Base-by-base conservation (phyloP, 2,797 vertebrate genomes). In the Eulemur albifrons region DNA sequence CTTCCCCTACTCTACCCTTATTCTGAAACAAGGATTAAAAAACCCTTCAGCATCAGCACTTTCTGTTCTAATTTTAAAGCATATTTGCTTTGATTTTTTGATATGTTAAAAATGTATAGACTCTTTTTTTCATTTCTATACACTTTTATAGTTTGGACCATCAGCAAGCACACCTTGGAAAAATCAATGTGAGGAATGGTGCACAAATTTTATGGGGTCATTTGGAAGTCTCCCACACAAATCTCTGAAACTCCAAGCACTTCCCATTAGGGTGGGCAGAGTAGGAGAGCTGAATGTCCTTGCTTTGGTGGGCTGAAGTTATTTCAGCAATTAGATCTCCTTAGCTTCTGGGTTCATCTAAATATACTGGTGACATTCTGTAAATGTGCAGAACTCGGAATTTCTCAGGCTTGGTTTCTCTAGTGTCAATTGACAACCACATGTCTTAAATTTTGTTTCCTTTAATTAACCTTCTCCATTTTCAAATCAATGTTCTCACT, bases 391-490 rank as follows among this genome's bases (percentile, higher is more conserved):
- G 65, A 95, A 94, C 80, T 94, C 86, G 86, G 75, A 88, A 75
- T 84, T 85, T 96, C 73, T 96, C 88, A 83, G 77, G 38, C 95
- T 94, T 5, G 0, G n/a, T n/a, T 73, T 97, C 75, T 76, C 54
- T 81, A 32, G 80, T 94, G 88, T 96, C 77, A 86, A 73, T 20
- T 91, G 95, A 95, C 79, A 94, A 73, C 63, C 18, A 23, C 76
- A 76, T n/a, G 43, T 97, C 90, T 96, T 79, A 94, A 86, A 27
- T 79, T 79, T 79, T 83, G 92, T 95, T 97, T 97, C 90, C 90
- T 94, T 97, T 97, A 96, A 96, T 95, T 96, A 98, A 97, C 82
- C 93, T 94, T 97, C 90, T 96, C 70, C 75, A 84, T 97, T 92
- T 97, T 63, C 90, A 92, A 93, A 97, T 95, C 94, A 92, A 86